Conservation (phyloP, 2,797 vertebrate species). For the Chaunax sp. region DNA sequence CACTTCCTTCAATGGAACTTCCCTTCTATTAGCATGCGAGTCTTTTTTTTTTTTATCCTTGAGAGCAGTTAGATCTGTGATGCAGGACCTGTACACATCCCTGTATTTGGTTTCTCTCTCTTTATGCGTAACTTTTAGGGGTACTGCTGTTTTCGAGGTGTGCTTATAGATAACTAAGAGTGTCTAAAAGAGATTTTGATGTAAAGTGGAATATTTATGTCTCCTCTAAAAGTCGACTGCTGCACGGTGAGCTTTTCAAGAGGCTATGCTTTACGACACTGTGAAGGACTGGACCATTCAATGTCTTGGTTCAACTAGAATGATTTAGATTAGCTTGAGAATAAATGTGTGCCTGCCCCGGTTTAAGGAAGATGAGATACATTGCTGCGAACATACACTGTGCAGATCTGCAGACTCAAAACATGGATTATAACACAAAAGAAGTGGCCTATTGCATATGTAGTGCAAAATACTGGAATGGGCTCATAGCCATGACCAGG, state of each 20-base stretch:
- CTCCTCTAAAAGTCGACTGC: slow-evolving; percentile 43
- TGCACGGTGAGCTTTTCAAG: slow-evolving; percentile 50
- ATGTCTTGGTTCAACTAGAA: slow-evolving; percentile 39
- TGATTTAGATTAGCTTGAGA: slow-evolving; percentile 46
- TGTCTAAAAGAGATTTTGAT: slow-evolving; percentile 1
- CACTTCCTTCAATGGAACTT: slow-evolving; percentile 5
- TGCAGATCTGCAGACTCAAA: slow-evolving; percentile 1
- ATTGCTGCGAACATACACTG: neutral
- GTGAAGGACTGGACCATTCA: slow-evolving; percentile 46
- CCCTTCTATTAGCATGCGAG: neutral
- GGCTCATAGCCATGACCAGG: too few relatives aligned
- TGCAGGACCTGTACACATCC: neutral
- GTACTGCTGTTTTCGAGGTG: neutral
- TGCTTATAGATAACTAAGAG: neutral
- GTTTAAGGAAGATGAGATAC: slow-evolving; percentile 37
- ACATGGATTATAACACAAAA: neutral
- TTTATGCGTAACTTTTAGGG: neutral
- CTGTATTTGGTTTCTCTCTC: neutral
- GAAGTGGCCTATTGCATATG: too few relatives aligned
- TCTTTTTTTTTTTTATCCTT: neutral
- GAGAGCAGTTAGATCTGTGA: slow-evolving; percentile 4
- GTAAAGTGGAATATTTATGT: slow-evolving; percentile 8
- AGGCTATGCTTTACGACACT: slow-evolving; percentile 56
- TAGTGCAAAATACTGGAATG: too few relatives aligned
- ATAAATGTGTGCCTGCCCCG: slow-evolving; percentile 8